Evolutionary conservation across 2,113 vertebrate genomes (phyloP).

Genomic region (Clarias gariepinus): DNA sequence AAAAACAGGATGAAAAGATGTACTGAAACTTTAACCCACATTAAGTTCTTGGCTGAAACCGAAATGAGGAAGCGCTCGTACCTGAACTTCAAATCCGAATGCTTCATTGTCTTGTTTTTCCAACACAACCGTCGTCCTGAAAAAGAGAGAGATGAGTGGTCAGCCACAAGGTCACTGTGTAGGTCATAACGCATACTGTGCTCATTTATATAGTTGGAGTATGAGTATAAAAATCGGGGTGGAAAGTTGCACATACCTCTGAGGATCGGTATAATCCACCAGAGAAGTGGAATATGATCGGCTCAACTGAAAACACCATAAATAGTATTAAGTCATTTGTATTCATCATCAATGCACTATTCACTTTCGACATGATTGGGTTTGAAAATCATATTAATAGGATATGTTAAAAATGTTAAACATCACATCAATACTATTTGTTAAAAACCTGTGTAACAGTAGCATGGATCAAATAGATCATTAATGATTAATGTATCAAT

Average conservation of each 20-base stretch:
- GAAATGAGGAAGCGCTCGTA: constrained; percentile 59
- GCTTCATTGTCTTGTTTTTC: constrained; percentile 88
- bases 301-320: constrained; percentile 57
- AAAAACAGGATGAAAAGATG: constrained; percentile 1
- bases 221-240: background rate
- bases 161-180: background rate
- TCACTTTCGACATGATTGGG: background rate
- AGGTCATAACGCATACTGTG: background rate
- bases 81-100: constrained; percentile 97
- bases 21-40: constrained; percentile 22
- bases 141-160: background rate
- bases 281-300: constrained; percentile 58
- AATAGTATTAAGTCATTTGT: background rate
- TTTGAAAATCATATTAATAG: background rate
- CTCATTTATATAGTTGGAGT: background rate
- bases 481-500: background rate
- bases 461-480: background rate
- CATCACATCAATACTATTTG: background rate
- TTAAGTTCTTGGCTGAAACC: constrained; percentile 3
- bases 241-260: constrained; percentile 61
- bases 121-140: constrained; percentile 67
- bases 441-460: background rate
- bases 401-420: background rate
- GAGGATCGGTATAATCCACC: constrained; percentile 73
- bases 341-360: background rate